A percentile compares a stretch with the other conserved stretches of the same genome.
Evolutionary conservation across 2,888 invertebrate species (phyloP).

Genomic region (Ommatoiulus sabulosus): DNA sequence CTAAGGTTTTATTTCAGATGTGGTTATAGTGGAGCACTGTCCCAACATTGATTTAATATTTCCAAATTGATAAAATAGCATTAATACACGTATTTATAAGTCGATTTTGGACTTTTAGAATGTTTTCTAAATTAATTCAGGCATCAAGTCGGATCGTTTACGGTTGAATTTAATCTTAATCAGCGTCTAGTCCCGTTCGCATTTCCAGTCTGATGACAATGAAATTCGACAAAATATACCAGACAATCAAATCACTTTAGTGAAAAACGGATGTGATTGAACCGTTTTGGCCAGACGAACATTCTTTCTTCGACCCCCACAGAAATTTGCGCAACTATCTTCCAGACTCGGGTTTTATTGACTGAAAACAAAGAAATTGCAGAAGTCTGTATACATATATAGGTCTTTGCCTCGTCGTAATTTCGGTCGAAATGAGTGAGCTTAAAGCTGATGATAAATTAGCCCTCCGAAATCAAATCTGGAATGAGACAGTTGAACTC

Average conservation of each 20-base stretch:
- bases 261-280: slow-evolving; percentile 24
- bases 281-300: slow-evolving; percentile 35
- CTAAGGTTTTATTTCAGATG: too few relatives aligned
- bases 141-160: too few relatives aligned
- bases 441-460: slow-evolving; percentile 39
- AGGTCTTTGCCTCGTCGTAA: slow-evolving; percentile 42
- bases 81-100: too few relatives aligned
- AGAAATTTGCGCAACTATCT: not conserved
- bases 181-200: not conserved
- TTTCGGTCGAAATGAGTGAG: slow-evolving; percentile 4
- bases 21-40: too few relatives aligned
- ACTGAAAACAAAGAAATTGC: slow-evolving; percentile 39
- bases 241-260: slow-evolving; percentile 10
- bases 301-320: not conserved
- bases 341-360: slow-evolving; percentile 9
- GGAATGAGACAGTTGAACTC: not conserved
- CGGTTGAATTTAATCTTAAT: not conserved
- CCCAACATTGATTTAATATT: too few relatives aligned
- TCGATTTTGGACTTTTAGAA: too few relatives aligned
- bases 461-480: not conserved
- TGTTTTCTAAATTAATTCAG: too few relatives aligned
- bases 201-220: not conserved
- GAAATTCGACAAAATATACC: not conserved
- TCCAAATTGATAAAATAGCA: too few relatives aligned
- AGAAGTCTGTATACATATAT: not conserved